Evolutionary conservation across 2,113 vertebrate genomes (phyloP), one percentile per base, ranked within the genome.

Genomic region (Neomonachus schauinslandi): DNA sequence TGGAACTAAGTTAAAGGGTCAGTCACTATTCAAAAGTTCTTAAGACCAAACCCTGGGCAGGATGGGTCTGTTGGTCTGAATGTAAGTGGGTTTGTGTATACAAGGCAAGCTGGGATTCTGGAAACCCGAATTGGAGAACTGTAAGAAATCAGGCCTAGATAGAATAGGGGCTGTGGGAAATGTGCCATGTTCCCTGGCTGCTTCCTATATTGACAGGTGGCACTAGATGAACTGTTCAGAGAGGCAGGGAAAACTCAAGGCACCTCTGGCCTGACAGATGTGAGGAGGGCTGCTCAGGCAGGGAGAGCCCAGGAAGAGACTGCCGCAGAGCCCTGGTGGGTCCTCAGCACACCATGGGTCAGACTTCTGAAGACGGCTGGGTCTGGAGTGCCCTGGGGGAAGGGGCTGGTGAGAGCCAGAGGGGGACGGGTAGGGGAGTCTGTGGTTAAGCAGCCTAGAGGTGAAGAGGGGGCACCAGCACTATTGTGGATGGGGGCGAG

Each of bases 121-220:
- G 18, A 87, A 85, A 46, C 49, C 10, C 13, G 36, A 72, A 49
- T 1, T 42, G 51, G 51, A 49, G 46, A 36, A 16, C 39, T 13
- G 9, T 55, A 49, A 63, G 55, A 55, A 82, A 74, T 63, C n/a
- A 2, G 24, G 15, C 26, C 39, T 24, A 12, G 89, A 59, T 0
- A 61, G 39, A n/a, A 21, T 1, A 31, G 36, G 46, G n/a, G 19
- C 6, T 63, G 5, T 7, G 9, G n/a, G 0, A 26, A 89, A 42
- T 7, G 19, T 36, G 21, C 2, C 36, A 2, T 1, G 15, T 59
- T 26, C 5, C 1, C 1, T 1, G 3, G 51, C 18, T n/a, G 19
- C 49, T 49, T 31, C 28, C 12, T 42, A 0, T 13, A 15, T 11
- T 46, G 3, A n/a, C 16, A 33, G 6, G 6, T 18, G 26, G 21